Evolutionary conservation across 2,113 vertebrate genomes (phyloP), one percentile per base, ranked within the genome.

Genomic region (Crotophaga sulcirostris): DNA sequence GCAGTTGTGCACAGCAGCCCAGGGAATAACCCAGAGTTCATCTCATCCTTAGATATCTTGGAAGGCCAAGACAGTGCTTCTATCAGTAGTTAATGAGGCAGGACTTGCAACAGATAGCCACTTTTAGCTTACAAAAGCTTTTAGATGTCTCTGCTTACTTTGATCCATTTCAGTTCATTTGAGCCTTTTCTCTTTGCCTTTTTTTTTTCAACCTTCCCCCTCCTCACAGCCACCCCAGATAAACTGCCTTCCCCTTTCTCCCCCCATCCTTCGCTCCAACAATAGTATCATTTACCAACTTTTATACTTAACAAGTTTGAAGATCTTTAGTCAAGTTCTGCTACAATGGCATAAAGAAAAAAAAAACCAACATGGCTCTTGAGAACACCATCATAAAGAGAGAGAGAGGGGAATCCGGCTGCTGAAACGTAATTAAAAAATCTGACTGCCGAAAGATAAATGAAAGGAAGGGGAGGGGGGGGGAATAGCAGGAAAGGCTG

Each of bases 81-180:
- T 97, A 97, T 98, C 98, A 98, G 98, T 97, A 97, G 98, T 98
- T 98, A 98, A 98, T 98, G 98, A 98, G 98, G 98, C 98, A 98
- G 97, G 98, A 98, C 98, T 97, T 98, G 98, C 97, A 98, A 98
- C 98, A 98, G 98, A 98, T 97, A 98, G 98, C 97, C 97, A 98
- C 98, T 98, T 98, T 98, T 95, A 98, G 98, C 97, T 97, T 95
- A 98, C 98, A 98, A 98, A 98, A 98, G 98, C 98, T 98, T 98
- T 45, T 98, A 97, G 98, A 98, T 98, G 97, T 97, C 98, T 98
- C 98, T 98, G 97, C 98, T 98, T 98, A 98, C 98, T 98, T 98
- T 98, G 98, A 98, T 98, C 98, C 98, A 98, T 98, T 98, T 98
- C 98, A 98, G 98, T 98, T 98, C 88, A 98, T 97, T 97, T 97